A percentile compares a stretch with the other conserved stretches of the same genome.
phyloP scores from a whole-genome alignment of 2,888 invertebrate species.

The Emesis russula region DNA sequence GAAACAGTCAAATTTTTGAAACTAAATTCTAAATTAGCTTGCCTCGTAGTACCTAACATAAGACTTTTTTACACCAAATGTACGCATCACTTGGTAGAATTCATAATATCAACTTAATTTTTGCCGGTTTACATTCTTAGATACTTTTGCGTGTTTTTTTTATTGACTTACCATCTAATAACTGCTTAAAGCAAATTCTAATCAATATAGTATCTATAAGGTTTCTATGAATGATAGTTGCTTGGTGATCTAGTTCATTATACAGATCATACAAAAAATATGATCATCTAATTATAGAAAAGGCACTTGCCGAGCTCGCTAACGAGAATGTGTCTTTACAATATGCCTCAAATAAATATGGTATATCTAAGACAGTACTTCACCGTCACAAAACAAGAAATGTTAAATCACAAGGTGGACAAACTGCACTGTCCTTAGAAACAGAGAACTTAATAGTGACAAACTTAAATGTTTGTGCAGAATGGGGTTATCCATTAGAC shows the following conservation, averaged over 20 bases:
- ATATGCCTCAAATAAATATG: neutral
- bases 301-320: neutral
- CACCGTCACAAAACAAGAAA: neutral
- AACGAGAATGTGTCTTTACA: neutral
- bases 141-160: neutral
- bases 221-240: neutral
- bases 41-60: no score
- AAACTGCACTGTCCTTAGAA: constrained; percentile 9
- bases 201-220: neutral
- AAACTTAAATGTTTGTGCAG: neutral
- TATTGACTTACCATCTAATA: neutral
- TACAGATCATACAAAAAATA: neutral
- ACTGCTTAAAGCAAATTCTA: constrained; percentile 1
- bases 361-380: constrained; percentile 6
- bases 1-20: no score
- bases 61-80: no score
- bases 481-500: constrained; percentile 36
- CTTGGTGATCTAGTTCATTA: constrained; percentile 1
- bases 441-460: neutral
- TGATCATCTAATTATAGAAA: neutral
- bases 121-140: neutral
- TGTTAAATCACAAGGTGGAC: neutral
- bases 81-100: no score
- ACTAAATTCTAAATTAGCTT: no score
- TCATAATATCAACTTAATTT: neutral